Conservation (phyloP, 2,113 vertebrate species). For the Tragulus kanchil region DNA sequence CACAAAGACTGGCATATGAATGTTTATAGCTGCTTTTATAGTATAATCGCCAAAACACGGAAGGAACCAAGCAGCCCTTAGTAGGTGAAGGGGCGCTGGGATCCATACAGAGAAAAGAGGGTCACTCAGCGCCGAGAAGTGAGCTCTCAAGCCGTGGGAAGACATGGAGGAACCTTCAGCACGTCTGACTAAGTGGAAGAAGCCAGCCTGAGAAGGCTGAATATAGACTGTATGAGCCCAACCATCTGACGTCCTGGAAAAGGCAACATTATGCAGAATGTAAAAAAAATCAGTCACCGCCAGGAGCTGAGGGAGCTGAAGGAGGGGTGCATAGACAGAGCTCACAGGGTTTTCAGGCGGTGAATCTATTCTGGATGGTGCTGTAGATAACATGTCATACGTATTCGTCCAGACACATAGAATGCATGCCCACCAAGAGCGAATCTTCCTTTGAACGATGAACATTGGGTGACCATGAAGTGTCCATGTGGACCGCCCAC, state of each 20-base stretch:
- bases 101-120: not conserved
- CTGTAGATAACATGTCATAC: not conserved
- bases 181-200: not conserved
- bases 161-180: not conserved
- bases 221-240: not conserved
- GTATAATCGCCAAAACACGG: not conserved
- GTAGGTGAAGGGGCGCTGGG: not conserved
- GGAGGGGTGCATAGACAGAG: not conserved
- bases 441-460: not conserved
- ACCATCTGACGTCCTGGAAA: not conserved
- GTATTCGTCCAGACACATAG: not conserved
- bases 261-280: not conserved
- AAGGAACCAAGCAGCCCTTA: not conserved
- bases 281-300: not conserved
- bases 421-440: not conserved
- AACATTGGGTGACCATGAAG: not conserved
- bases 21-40: not conserved
- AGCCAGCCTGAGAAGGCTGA: not conserved
- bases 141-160: not conserved
- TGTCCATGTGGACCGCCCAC: no score
- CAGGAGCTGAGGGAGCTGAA: not conserved
- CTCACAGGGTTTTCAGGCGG: not conserved
- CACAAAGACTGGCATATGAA: not conserved
- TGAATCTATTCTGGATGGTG: not conserved
- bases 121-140: not conserved